phyloP scores from a whole-genome alignment of 2,113 vertebrate genomes.

The Pungitius pungitius region DNA sequence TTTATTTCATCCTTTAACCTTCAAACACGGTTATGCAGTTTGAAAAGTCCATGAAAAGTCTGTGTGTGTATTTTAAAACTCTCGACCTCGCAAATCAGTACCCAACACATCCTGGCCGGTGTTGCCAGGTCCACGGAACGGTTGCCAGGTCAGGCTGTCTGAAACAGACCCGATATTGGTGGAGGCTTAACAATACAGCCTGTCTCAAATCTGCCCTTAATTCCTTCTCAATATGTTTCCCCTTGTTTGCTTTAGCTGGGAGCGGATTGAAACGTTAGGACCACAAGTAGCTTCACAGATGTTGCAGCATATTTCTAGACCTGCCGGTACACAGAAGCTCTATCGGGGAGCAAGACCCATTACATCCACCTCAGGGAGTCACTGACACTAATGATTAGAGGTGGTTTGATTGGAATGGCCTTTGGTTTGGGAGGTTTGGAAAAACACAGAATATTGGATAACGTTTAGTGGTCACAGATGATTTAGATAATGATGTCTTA shows the following conservation, averaged over 20 bases:
- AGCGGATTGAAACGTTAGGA: conserved; percentile 63
- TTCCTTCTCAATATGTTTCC: conserved; percentile 82
- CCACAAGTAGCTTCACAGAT: conserved; percentile 80
- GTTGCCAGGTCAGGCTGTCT: conserved; percentile 74
- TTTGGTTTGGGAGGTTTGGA: conserved; percentile 45
- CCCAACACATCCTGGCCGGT: conserved; percentile 41
- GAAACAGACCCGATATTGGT: conserved; percentile 69
- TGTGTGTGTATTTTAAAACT: conserved; percentile 39
- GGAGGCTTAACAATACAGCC: conserved; percentile 76
- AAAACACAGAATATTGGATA: conserved; percentile 29
- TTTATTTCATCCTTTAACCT: neutral
- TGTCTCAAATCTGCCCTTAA: conserved; percentile 77
- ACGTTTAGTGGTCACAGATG: neutral
- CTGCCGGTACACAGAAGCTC: conserved; percentile 57
- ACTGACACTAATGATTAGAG: conserved; percentile 68
- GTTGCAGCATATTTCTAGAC: conserved; percentile 73
- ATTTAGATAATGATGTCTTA: neutral
- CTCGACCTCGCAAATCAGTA: conserved; percentile 36
- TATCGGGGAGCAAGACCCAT: conserved; percentile 65
- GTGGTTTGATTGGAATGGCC: conserved; percentile 51
- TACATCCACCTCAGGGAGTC: conserved; percentile 69
- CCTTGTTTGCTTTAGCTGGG: conserved; percentile 75
- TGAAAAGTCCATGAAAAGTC: conserved; percentile 9
- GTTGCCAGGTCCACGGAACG: conserved; percentile 59
- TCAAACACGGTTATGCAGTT: neutral